Evolutionary conservation across 2,113 vertebrate genomes (phyloP).

Genomic region (Sebastes schlegelii): DNA sequence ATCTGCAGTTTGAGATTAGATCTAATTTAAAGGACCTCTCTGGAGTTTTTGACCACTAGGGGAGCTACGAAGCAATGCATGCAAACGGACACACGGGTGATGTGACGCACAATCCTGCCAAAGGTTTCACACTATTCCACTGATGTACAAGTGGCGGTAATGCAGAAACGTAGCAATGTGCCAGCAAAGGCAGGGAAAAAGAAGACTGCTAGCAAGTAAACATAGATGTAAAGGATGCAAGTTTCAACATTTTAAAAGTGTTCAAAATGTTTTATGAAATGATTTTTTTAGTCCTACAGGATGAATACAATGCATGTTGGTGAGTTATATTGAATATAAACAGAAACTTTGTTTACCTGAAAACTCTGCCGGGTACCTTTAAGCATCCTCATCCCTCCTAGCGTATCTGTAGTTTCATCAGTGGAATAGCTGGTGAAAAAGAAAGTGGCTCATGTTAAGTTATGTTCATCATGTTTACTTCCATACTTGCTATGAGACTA

Average conservation of each 20-base stretch:
- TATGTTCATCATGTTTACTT: neutral
- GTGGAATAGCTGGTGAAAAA: neutral
- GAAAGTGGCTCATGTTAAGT: neutral
- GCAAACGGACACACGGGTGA: neutral
- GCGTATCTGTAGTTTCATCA: neutral
- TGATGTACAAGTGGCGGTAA: neutral
- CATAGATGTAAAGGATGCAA: neutral
- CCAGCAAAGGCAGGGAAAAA: neutral
- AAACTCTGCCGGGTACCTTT: neutral
- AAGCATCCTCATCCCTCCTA: too few relatives aligned
- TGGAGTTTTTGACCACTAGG: neutral
- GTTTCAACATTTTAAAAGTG: neutral
- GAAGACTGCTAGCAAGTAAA: neutral
- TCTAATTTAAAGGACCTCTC: neutral
- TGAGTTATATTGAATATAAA: neutral
- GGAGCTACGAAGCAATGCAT: neutral
- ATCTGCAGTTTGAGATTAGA: neutral
- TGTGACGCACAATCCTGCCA: too few relatives aligned
- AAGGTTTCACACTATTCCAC: neutral
- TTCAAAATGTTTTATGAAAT: neutral
- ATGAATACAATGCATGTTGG: neutral
- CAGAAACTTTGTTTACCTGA: neutral
- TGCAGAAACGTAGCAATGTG: too few relatives aligned
- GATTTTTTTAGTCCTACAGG: neutral
- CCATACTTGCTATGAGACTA: neutral